A percentile compares a stretch with the other conserved stretches of the same genome.
Evolutionary conservation across 2,113 vertebrate genomes (phyloP).

Genomic region (Myodes glareolus): DNA sequence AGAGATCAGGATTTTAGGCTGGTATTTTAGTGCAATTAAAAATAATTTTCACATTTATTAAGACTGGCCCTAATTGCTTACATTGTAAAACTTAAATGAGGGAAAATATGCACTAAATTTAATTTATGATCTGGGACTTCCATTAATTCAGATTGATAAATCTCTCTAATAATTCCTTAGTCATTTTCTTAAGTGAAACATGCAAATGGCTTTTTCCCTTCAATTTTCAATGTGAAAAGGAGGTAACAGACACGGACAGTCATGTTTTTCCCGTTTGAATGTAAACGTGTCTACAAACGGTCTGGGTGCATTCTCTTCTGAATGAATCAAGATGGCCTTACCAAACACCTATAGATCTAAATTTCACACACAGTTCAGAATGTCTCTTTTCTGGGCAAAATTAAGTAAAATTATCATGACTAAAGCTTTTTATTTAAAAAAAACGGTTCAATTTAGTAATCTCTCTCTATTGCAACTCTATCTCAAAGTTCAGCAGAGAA

Average conservation of each 20-base stretch:
- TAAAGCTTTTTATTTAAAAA: slow-evolving; percentile 72
- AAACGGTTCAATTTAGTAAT: slow-evolving; percentile 59
- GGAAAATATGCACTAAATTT: slow-evolving; percentile 39
- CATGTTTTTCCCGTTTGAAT: slow-evolving; percentile 39
- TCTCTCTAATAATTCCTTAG: slow-evolving; percentile 38
- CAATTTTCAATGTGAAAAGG: slow-evolving; percentile 60
- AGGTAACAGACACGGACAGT: slow-evolving; percentile 29
- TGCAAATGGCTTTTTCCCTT: slow-evolving; percentile 59
- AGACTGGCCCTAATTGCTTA: slow-evolving; percentile 50
- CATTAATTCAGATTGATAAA: slow-evolving; percentile 50
- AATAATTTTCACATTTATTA: slow-evolving; percentile 66
- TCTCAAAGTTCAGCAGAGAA: slow-evolving; percentile 73
- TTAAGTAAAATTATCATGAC: slow-evolving; percentile 79
- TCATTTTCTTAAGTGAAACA: slow-evolving; percentile 52
- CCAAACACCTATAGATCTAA: slow-evolving; percentile 79
- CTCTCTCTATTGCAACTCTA: slow-evolving; percentile 53
- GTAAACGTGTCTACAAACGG: slow-evolving; percentile 45
- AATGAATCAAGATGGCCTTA: slow-evolving; percentile 73
- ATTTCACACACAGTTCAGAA: slow-evolving; percentile 80
- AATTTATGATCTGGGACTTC: slow-evolving; percentile 39
- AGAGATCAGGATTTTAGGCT: slow-evolving; percentile 27
- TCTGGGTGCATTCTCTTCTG: slow-evolving; percentile 66
- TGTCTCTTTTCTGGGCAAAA: slow-evolving; percentile 81
- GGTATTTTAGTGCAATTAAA: slow-evolving; percentile 44
- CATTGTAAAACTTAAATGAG: slow-evolving; percentile 42